Percentiles rank a stretch among this genome's conserved stretches.
Evolutionary conservation across 2,113 vertebrate species (phyloP).

Genomic region (Struthio camelus): DNA sequence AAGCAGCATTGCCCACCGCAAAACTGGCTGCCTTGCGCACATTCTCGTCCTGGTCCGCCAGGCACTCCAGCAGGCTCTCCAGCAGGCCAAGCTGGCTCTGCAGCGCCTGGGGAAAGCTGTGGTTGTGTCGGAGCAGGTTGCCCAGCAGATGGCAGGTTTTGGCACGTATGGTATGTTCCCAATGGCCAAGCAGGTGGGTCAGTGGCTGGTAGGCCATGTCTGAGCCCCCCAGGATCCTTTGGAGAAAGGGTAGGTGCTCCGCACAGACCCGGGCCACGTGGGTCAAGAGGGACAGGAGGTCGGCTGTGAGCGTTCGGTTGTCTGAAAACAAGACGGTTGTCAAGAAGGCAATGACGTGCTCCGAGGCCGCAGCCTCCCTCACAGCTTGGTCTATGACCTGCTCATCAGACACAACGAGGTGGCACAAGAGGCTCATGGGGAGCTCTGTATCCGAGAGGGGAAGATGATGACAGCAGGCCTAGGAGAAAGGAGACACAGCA

Average conservation of each 20-base stretch:
- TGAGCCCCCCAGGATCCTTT: constrained; percentile 60
- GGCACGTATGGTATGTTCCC: constrained; percentile 75
- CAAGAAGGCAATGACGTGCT: constrained; percentile 57
- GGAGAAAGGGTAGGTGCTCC: constrained; percentile 66
- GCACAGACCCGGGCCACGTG: constrained; percentile 70
- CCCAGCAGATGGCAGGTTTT: constrained; percentile 85
- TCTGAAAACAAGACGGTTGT: constrained; percentile 59
- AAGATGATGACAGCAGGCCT: constrained; percentile 83
- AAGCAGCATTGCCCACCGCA: constrained; percentile 74
- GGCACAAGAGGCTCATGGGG: constrained; percentile 86
- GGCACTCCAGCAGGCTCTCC: constrained; percentile 64
- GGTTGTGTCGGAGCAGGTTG: constrained; percentile 69
- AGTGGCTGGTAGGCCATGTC: constrained; percentile 53
- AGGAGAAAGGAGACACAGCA: background rate
- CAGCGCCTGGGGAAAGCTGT: constrained; percentile 18
- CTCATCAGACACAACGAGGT: constrained; percentile 79
- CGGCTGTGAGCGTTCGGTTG: constrained; percentile 72
- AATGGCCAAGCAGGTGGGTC: constrained; percentile 73
- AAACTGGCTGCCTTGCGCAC: constrained; percentile 76
- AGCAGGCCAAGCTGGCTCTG: constrained; percentile 49
- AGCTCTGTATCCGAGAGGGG: constrained; percentile 74
- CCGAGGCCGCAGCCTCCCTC: constrained; percentile 45
- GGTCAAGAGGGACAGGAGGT: constrained; percentile 85
- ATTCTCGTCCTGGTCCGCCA: constrained; percentile 58
- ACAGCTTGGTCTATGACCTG: constrained; percentile 74